A percentile compares a stretch with the other conserved stretches of the same genome.
These are phyloP conservation scores for Pseudochirops cupreus DNA, from an alignment of 2,797 vertebrate genomes.

Conservation along the genomic window DNA sequence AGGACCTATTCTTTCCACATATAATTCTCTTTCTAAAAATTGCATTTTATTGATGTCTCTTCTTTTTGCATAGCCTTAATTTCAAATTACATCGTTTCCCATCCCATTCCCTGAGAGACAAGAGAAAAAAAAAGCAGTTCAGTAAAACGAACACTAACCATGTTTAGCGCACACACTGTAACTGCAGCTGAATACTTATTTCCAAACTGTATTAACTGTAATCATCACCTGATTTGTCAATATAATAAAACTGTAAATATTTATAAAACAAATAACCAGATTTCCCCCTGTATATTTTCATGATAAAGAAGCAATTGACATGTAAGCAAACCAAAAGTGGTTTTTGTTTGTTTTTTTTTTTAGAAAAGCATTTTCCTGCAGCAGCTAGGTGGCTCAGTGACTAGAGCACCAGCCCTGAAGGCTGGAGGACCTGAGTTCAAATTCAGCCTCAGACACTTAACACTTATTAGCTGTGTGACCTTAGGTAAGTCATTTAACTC, in stretches of 20 bases:
- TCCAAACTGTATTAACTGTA: not conserved
- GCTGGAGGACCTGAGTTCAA: too few relatives aligned
- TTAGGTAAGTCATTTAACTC: too few relatives aligned
- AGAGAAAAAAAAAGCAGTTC: not conserved
- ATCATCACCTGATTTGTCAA: conserved; percentile 7
- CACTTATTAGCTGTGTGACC: too few relatives aligned
- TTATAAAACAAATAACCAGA: not conserved
- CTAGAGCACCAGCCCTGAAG: too few relatives aligned
- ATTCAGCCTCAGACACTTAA: too few relatives aligned
- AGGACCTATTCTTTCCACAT: not conserved
- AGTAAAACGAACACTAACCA: not conserved
- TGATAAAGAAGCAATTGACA: not conserved
- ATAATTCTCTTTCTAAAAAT: not conserved
- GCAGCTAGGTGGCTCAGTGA: too few relatives aligned
- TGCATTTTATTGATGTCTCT: not conserved
- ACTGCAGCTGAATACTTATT: not conserved
- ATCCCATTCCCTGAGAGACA: not conserved
- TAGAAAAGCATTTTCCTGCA: not conserved
- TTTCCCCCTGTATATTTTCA: conserved; percentile 2
- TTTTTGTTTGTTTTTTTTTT: not conserved
- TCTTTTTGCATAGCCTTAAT: not conserved
- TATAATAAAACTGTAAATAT: not conserved
- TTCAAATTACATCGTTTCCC: not conserved
- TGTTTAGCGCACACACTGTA: not conserved
- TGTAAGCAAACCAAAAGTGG: not conserved